Base-by-base conservation (phyloP, 2,888 invertebrate genomes). In the Euplagia quadripunctaria region DNA sequence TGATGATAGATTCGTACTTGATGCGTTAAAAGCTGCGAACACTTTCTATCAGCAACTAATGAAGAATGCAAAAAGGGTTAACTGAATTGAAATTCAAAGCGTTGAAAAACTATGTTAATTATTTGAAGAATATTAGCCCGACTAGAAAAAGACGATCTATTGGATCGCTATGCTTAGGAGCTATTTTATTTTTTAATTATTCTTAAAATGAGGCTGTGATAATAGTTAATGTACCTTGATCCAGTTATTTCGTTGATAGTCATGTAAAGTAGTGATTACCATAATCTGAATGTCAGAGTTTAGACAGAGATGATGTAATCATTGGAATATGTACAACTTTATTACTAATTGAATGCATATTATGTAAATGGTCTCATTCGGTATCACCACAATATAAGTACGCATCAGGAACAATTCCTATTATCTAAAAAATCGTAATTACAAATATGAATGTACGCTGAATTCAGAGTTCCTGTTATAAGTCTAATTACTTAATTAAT, bases 1-100 rank as follows among this genome's bases (percentile, higher is more conserved):
- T 89, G 96, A 97, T 9, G 96, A 96, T 17, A 94, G 96, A 11
- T 96, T 97, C 72, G 94, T 96, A 0, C 83, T 94, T 58, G 96
- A 96, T 0, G 97, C 98, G 16, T 88, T 97, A 46, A 92, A 91
- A 20, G 94, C 96, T 1, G 96, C 96, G 0, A 91, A 83, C 71
- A 77, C 71, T 58, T 96, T 93, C 78, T 96, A 95, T 76, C 85
- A 90, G 67, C 94, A 94, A 76, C 87, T 92, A 11, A 83, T 82
- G 64, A 79, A 79, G 43, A 71, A 74, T n/a, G 11, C 79, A 82
- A 42, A 64, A 65, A 42, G 31, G 72, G 46, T 61, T 58, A 67
- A 73, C 75, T 68, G 66, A 73, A 58, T 49, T 55, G 42, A 55
- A 17, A 75, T 66, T 68, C 42, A 11, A 75, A 64, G 74, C 64